Evolutionary conservation across 2,113 vertebrate species (phyloP), one percentile per base, ranked within the genome.

Genomic region (Phaethon lepturus): DNA sequence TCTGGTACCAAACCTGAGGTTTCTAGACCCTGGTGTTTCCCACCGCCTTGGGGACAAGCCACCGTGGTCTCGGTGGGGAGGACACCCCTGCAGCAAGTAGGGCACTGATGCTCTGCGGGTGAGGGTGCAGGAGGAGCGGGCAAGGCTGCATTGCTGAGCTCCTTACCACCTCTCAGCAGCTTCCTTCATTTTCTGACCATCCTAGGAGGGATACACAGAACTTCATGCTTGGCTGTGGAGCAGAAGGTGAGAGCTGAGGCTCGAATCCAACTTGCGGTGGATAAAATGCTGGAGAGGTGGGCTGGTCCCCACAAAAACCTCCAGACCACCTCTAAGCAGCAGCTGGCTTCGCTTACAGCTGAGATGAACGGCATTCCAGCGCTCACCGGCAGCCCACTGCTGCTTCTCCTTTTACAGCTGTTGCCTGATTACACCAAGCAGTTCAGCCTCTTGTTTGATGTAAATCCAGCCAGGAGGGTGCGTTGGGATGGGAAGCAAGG

Each of bases 281-380:
- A 13, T 69, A 18, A 50, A 69, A 58, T 8, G 8, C 49, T 56
- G 45, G 28, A 40, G 67, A 72, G 62, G 35, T 40, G 81, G 68
- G 62, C 77, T 73, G 62, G n/a, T 85, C 53, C 60, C 55, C 40
- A 66, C 49, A 63, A 63, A 72, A 26, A 49, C 71, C 28, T 79
- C 58, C 58, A 45, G 81, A 58, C 15, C 76, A 91, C 53, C 59
- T 60, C 86, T 31, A 38, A 86, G 78, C 56, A 74, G 40, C 3
- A 80, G 55, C 91, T 78, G 83, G 69, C 80, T 86, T 91, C 7
- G 9, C 75, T 89, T n/a, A 58, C 77, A 69, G 90, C 47, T 31
- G 78, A 88, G 86, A 85, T 74, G 78, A 86, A 88, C 17, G 63
- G 7, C 73, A 79, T 69, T 93, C 89, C 91, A 89, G 79, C 1